phyloP scores from a whole-genome alignment of 2,888 invertebrate species.

The Melieria omissa region DNA sequence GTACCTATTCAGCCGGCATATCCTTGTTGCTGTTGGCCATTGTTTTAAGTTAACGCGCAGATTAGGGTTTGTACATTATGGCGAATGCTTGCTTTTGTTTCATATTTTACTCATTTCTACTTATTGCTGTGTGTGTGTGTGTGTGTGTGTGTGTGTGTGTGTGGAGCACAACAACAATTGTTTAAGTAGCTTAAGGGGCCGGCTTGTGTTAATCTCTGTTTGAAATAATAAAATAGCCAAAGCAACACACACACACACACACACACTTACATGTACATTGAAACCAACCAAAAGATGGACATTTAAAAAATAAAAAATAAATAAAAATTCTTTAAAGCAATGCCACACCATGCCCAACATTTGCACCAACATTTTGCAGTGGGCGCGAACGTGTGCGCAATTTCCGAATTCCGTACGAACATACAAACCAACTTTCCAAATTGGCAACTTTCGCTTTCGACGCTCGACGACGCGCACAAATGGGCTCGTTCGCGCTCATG shows the following conservation, averaged over 20 bases:
- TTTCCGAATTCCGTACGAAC: slow-evolving; percentile 25
- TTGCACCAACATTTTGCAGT: neutral
- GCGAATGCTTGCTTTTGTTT: slow-evolving; percentile 23
- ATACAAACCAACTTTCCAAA: slow-evolving; percentile 24
- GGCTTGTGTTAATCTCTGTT: too few relatives aligned
- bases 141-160: neutral
- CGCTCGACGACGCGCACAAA: neutral
- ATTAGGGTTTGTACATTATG: slow-evolving; percentile 29
- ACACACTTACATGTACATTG: neutral
- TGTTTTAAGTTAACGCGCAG: slow-evolving; percentile 30
- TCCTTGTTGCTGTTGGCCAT: slow-evolving; percentile 8
- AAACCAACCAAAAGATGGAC: neutral
- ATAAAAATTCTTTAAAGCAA: neutral
- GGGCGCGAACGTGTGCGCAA: slow-evolving; percentile 1
- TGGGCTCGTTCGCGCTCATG: neutral
- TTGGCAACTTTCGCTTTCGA: slow-evolving; percentile 28
- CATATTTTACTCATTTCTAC: slow-evolving; percentile 27
- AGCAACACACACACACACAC: neutral
- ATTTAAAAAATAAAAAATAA: neutral
- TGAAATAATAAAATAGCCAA: slow-evolving; percentile 10
- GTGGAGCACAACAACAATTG: neutral
- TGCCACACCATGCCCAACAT: neutral
- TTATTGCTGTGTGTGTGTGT: neutral
- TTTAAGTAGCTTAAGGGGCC: slow-evolving; percentile 21
- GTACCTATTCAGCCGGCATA: too few relatives aligned